Percentiles rank a stretch among this genome's conserved stretches.
These are phyloP conservation scores for Varecia variegata DNA, from an alignment of 2,797 vertebrate genomes.

Conservation along the genomic window DNA sequence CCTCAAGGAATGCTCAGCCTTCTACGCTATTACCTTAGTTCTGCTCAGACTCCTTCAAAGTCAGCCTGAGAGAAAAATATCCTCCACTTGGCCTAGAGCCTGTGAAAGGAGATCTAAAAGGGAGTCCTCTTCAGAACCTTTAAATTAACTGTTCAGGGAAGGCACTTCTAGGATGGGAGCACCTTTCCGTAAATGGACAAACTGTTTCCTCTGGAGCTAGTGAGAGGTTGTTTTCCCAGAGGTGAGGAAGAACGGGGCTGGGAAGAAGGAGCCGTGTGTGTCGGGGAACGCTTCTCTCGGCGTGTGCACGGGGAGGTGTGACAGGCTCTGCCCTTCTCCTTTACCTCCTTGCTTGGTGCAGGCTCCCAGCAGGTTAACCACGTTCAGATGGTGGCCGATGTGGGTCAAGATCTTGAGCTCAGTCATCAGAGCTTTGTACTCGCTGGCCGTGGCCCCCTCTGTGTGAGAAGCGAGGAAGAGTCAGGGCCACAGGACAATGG, in stretches of 20 bases:
- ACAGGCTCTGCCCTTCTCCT: neutral
- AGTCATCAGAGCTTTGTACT: constrained; percentile 96
- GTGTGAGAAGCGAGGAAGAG: constrained; percentile 70
- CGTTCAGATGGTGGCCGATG: constrained; percentile 95
- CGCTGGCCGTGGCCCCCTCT: constrained; percentile 95
- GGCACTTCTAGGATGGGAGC: neutral
- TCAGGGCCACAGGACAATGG: constrained; percentile 28
- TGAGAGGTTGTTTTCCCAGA: neutral
- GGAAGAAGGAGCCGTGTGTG: fast-evolving
- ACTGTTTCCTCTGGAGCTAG: neutral
- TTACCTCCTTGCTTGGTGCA: constrained; percentile 95
- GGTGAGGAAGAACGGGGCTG: neutral
- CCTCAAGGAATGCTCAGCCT: neutral
- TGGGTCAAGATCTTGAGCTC: constrained; percentile 97
- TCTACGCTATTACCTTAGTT: neutral
- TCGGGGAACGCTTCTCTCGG: neutral
- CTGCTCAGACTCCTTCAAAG: neutral
- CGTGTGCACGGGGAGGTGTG: fast-evolving
- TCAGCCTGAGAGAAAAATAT: neutral
- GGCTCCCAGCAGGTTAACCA: constrained; percentile 95
- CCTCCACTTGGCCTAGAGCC: neutral
- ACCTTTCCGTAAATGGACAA: neutral
- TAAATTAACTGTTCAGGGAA: neutral
- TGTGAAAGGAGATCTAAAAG: neutral
- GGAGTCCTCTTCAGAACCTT: neutral